Conservation (phyloP, 2,797 vertebrate species). For the Syncerus caffer region DNA sequence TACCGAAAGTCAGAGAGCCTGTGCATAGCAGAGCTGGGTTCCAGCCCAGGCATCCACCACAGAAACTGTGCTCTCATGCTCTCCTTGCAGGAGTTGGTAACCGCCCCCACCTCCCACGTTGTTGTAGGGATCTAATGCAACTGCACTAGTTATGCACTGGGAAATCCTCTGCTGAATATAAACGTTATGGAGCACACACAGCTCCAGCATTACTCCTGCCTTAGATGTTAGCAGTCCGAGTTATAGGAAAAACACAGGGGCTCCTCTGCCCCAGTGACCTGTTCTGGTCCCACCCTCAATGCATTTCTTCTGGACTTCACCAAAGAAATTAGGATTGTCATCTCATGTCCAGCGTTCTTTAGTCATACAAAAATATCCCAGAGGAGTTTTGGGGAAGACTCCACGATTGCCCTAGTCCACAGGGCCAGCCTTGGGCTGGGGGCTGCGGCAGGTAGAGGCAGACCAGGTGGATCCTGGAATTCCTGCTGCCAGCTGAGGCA, state of each 20-base stretch:
- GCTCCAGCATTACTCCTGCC: background rate
- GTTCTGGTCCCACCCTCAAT: background rate
- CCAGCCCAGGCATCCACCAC: too few relatives aligned
- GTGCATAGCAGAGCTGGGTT: background rate
- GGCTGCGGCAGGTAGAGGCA: background rate
- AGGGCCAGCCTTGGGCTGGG: background rate
- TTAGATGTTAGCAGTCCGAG: background rate
- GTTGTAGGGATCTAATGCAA: background rate
- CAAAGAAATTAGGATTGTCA: background rate
- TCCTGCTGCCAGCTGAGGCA: background rate
- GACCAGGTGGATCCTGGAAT: background rate
- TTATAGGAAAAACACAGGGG: conserved; percentile 1
- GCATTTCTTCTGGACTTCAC: conserved; percentile 11
- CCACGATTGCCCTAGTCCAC: background rate
- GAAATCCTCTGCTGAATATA: background rate
- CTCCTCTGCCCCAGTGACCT: background rate
- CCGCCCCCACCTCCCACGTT: rapidly evolving
- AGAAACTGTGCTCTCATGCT: background rate
- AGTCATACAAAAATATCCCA: background rate
- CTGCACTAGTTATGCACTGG: background rate
- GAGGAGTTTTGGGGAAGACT: background rate
- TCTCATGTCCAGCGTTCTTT: background rate
- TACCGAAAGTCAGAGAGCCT: background rate
- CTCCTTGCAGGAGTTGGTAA: background rate
- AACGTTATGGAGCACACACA: rapidly evolving